phyloP scores from a whole-genome alignment of 2,113 vertebrate genomes.

The Myiagra hebetior region DNA sequence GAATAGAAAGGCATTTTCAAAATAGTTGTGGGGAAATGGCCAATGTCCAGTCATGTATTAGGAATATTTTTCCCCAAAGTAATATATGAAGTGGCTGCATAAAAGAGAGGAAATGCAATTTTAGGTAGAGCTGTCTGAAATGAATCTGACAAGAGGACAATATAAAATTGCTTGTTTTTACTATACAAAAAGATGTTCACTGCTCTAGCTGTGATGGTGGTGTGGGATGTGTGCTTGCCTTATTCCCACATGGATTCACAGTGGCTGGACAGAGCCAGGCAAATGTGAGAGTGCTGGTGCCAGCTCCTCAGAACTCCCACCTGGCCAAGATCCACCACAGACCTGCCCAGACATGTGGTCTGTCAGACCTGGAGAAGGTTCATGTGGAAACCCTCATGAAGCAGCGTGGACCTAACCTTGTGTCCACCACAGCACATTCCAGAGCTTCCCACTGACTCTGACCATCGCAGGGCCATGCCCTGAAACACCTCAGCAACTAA shows the following conservation, averaged over 20 bases:
- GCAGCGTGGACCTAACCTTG: not conserved
- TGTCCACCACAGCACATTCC: not conserved
- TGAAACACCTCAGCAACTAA: not conserved
- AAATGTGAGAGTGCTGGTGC: not conserved
- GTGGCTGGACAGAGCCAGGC: not conserved
- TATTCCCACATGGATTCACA: rapidly evolving
- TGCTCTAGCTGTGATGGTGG: not conserved
- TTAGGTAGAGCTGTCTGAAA: not conserved
- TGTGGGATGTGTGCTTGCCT: rapidly evolving
- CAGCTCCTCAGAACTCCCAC: not conserved
- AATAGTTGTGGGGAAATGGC: not conserved
- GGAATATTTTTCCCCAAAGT: not conserved
- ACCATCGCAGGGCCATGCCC: not conserved
- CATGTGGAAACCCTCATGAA: not conserved
- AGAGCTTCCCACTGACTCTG: not conserved
- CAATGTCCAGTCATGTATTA: not conserved
- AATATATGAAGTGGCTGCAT: not conserved
- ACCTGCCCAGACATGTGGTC: not conserved
- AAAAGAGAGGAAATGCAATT: not conserved
- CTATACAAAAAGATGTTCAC: not conserved
- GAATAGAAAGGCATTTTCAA: not conserved
- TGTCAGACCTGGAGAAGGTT: not conserved
- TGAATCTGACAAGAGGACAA: not conserved
- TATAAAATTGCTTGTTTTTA: not conserved
- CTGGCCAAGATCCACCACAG: not conserved